These are phyloP conservation scores for Echinops telfairi DNA, from an alignment of 2,113 vertebrate genomes.

Conservation along the genomic window DNA sequence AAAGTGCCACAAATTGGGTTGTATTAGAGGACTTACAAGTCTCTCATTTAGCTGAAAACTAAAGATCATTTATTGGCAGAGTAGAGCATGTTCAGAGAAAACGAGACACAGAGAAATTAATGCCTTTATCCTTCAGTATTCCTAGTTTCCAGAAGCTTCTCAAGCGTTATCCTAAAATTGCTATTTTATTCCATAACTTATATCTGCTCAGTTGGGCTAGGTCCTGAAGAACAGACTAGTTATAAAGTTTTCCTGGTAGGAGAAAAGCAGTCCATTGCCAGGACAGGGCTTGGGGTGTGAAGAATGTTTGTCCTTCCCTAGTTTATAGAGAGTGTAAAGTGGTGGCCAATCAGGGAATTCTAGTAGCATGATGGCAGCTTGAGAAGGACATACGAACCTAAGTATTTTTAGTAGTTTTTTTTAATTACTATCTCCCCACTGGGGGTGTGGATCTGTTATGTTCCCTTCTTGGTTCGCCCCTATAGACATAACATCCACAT, in stretches of 20 bases:
- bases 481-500: no score
- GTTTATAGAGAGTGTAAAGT: not conserved
- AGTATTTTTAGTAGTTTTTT: no score
- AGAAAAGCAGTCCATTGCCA: not conserved
- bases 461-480: no score
- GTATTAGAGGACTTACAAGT: not conserved
- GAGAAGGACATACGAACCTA: not conserved
- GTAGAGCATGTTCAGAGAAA: not conserved
- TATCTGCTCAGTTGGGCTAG: not conserved
- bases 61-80: conserved; percentile 12
- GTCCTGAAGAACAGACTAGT: not conserved
- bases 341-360: not conserved
- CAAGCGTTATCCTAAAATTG: conserved; percentile 13
- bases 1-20: not conserved
- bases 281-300: not conserved
- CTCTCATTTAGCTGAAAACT: conserved; percentile 50
- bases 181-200: not conserved
- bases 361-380: not conserved
- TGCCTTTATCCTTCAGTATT: not conserved
- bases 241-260: not conserved
- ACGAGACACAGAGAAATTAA: conserved; percentile 12
- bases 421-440: no score
- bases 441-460: no score
- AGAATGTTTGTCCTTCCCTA: not conserved
- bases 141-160: conserved; percentile 46